phyloP scores from a whole-genome alignment of 2,113 vertebrate genomes.

The Pelecanoides urinatrix region DNA sequence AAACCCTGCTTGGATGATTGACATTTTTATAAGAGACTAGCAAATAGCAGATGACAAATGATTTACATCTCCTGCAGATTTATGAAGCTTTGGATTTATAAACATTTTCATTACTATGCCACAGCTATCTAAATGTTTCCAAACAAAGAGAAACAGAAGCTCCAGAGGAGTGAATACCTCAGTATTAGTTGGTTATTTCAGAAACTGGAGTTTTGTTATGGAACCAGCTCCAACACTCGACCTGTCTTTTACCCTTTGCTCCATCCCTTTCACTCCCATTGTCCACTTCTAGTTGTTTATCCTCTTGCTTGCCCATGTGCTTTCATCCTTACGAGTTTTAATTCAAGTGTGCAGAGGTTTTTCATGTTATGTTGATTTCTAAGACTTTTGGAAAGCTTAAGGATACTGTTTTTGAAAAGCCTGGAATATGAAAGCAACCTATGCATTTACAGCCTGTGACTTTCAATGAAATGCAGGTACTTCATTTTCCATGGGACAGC shows the following conservation, averaged over 20 bases:
- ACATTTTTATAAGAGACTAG: conserved; percentile 1
- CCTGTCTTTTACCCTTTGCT: neutral
- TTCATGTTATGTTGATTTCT: neutral
- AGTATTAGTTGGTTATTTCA: neutral
- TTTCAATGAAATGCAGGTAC: neutral
- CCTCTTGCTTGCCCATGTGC: neutral
- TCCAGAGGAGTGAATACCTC: neutral
- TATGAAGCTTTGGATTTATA: neutral
- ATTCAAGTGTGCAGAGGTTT: neutral
- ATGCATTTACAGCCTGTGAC: neutral
- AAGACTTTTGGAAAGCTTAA: neutral
- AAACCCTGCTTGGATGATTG: conserved; percentile 31
- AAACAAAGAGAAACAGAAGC: neutral
- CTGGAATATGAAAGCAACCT: neutral
- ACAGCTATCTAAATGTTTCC: neutral
- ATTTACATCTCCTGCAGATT: conserved; percentile 11
- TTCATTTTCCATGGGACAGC: neutral
- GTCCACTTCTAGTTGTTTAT: neutral
- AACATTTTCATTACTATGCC: neutral
- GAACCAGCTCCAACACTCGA: neutral
- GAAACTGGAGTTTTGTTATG: neutral
- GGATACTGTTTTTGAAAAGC: neutral
- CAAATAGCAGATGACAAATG: conserved; percentile 47
- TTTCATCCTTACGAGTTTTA: neutral
- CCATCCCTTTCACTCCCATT: neutral